These are phyloP conservation scores for Polylopha cassiicola DNA, from an alignment of 2,888 invertebrate species.

Conservation along the genomic window DNA sequence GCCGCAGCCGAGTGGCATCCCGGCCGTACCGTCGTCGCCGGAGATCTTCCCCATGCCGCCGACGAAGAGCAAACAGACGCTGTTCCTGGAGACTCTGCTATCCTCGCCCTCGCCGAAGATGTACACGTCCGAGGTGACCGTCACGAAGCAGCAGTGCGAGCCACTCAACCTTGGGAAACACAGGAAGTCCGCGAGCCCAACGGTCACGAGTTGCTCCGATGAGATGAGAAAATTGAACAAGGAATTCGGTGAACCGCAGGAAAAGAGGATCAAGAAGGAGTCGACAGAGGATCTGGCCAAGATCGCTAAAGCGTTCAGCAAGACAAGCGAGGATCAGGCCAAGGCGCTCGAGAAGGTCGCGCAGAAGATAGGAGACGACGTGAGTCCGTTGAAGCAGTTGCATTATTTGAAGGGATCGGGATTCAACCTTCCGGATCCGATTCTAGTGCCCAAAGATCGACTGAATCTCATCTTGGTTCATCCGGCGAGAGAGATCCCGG, in stretches of 20 bases:
- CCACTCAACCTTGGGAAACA: constrained; percentile 83
- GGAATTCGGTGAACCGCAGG: constrained; percentile 69
- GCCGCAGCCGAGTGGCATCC: constrained; percentile 84
- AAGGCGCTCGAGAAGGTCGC: constrained; percentile 44
- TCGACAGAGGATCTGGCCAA: constrained; percentile 56
- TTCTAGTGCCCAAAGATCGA: constrained; percentile 86
- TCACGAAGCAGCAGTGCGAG: constrained; percentile 78
- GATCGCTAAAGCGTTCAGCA: constrained; percentile 59
- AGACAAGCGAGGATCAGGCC: constrained; percentile 46
- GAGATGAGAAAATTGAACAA: constrained; percentile 79
- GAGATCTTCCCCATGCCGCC: constrained; percentile 77
- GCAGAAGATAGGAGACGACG: constrained; percentile 59
- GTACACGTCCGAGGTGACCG: constrained; percentile 76
- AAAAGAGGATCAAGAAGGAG: constrained; percentile 58
- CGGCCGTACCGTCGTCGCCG: constrained; percentile 83
- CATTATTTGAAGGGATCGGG: constrained; percentile 81
- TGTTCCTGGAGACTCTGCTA: constrained; percentile 80
- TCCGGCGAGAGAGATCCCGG: constrained; percentile 87
- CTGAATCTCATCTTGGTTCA: constrained; percentile 82
- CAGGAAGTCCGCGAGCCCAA: constrained; percentile 82
- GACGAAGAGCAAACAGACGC: constrained; percentile 69
- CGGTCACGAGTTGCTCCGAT: constrained; percentile 85
- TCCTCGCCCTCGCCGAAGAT: constrained; percentile 78
- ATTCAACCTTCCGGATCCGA: constrained; percentile 87
- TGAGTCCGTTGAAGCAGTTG: constrained; percentile 83